Percentiles rank a stretch among this genome's conserved stretches.
phyloP scores from a whole-genome alignment of 1,140 invertebrate species.

The Drosophila yakuba region DNA sequence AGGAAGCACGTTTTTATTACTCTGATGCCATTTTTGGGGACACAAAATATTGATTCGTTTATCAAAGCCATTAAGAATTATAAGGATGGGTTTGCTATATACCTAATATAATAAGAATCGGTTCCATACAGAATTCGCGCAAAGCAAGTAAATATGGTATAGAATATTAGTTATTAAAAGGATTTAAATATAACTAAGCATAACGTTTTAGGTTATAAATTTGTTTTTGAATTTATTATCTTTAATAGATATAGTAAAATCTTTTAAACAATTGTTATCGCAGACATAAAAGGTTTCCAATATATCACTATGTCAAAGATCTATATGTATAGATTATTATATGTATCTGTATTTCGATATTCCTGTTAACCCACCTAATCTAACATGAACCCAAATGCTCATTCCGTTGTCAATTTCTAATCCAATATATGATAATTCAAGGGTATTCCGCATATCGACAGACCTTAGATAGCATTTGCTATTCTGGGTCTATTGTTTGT shows the following conservation, averaged over 20 bases:
- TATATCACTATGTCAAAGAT: neutral
- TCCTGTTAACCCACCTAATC: neutral
- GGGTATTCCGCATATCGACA: slow-evolving; percentile 56
- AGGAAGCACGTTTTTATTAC: slow-evolving; percentile 6
- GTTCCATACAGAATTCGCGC: neutral
- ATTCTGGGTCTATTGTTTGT: slow-evolving; percentile 57
- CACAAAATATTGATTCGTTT: neutral
- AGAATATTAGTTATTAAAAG: too few relatives aligned
- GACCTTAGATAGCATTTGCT: slow-evolving; percentile 58
- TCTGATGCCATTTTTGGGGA: neutral
- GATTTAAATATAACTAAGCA: too few relatives aligned
- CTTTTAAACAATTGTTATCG: too few relatives aligned
- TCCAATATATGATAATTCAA: slow-evolving; percentile 17
- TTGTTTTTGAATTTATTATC: neutral
- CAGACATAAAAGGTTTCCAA: too few relatives aligned
- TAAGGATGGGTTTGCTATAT: neutral
- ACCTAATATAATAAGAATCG: neutral
- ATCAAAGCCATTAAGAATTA: neutral
- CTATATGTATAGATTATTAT: neutral
- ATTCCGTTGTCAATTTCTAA: neutral
- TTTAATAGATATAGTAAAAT: too few relatives aligned
- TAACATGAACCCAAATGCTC: too few relatives aligned
- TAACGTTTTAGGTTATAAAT: too few relatives aligned
- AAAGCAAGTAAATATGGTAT: too few relatives aligned
- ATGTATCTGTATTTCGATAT: neutral